phyloP scores from a whole-genome alignment of 1,140 invertebrate genomes.

The Episyrphus balteatus region DNA sequence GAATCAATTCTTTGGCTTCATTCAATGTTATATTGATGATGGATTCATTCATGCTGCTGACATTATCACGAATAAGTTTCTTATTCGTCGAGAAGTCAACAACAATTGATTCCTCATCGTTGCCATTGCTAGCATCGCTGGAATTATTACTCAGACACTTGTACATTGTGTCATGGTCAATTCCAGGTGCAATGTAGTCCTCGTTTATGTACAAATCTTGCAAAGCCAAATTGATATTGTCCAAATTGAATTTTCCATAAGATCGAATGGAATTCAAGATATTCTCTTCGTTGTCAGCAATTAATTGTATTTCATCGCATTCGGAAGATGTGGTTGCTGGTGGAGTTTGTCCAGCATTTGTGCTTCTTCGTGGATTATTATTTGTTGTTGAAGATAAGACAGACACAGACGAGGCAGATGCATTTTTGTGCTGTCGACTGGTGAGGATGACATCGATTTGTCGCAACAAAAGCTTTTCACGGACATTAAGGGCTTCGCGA shows the following conservation, averaged over 20 bases:
- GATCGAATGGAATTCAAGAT: slow-evolving; percentile 37
- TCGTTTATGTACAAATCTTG: slow-evolving; percentile 23
- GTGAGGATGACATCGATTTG: slow-evolving; percentile 43
- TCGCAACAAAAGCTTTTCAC: slow-evolving; percentile 42
- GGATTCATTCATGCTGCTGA: slow-evolving; percentile 21
- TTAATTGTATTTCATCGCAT: slow-evolving; percentile 21
- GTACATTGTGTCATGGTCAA: slow-evolving; percentile 38
- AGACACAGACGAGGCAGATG: background rate
- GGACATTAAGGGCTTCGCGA: slow-evolving; percentile 34
- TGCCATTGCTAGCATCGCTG: slow-evolving; percentile 17
- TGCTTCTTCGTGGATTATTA: background rate
- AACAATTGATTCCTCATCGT: slow-evolving; percentile 39
- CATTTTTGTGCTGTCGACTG: slow-evolving; percentile 28
- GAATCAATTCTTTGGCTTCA: slow-evolving; percentile 29
- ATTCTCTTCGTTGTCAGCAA: slow-evolving; percentile 32
- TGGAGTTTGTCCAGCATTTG: slow-evolving; percentile 10
- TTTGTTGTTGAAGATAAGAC: background rate
- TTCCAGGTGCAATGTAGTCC: slow-evolving; percentile 28
- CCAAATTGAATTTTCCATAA: slow-evolving; percentile 40
- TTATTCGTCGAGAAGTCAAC: slow-evolving; percentile 41
- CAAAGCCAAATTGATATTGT: slow-evolving; percentile 20
- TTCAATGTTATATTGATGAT: slow-evolving; percentile 34
- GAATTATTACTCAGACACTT: slow-evolving; percentile 25
- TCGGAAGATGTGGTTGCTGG: background rate
- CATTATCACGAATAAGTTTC: slow-evolving; percentile 21